Base-by-base conservation (phyloP, 2,888 invertebrate species). In the Noctuana brunneofusca region DNA sequence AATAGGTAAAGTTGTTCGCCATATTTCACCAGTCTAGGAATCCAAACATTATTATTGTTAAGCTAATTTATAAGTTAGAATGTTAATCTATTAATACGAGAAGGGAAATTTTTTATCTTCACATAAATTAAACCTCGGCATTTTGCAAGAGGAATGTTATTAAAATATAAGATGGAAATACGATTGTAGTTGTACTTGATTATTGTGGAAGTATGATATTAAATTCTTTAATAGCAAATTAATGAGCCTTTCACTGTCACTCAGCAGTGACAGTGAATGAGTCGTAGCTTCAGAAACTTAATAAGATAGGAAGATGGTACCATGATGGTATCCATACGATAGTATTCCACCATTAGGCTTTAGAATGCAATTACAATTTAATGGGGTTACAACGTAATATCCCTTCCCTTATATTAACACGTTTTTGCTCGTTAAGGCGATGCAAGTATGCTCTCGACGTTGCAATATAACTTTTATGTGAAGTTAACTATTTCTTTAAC, bases 341-440 rank as follows among this genome's bases (percentile, higher is more conserved):
- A 30, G 49, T 46, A 48, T 18, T 54, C 46, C 35, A 55, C 27
- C 55, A 55, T 54, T 60, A 55, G 55, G 48, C 20, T 49, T 62
- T 55, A 62, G 54, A 62, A 62, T 48, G 62, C 49, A 55, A 62
- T 62, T 62, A 55, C 62, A 62, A 48, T 49, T 49, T 62, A 38
- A 62, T 62, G 55, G 20, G 27, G 41, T 6, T 20, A 49, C 55
- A 20, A 49, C 55, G 2, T 24, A 49, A 62, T 56, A 55, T 55
- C 30, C 62, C 49, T 49, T 41, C 48, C 55, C 49, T 18, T 49
- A 48, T 38, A 55, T 55, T 50, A 55, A 56, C 49, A 55, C 20
- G n/a, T 62, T 62, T 62, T 62, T 62, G 62, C 62, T 62, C 62
- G 62, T 62, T 62, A 62, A 18, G 35, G 3, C 49, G 41, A 62